phyloP scores from a whole-genome alignment of 1,140 invertebrate genomes.

The Pissodes strobi region DNA sequence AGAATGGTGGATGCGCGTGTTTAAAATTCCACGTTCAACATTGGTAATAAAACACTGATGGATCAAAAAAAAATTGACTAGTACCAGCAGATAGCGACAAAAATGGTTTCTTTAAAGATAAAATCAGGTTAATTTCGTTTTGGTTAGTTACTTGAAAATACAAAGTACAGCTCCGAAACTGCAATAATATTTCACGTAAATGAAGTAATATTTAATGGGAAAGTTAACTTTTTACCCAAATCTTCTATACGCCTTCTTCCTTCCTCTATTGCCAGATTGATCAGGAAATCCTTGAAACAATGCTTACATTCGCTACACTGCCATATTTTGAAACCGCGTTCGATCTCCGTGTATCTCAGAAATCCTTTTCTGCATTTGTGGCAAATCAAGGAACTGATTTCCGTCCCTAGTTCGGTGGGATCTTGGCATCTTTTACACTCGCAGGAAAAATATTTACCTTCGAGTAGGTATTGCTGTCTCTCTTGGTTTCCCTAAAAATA shows the following conservation, averaged over 20 bases:
- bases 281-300: slow-evolving; percentile 56
- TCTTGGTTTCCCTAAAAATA: slow-evolving; percentile 69
- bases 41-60: too few species aligned
- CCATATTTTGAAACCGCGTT: slow-evolving; percentile 57
- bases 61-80: too few species aligned
- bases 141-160: too few species aligned
- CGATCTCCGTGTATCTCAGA: slow-evolving; percentile 54
- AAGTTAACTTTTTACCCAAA: slow-evolving; percentile 51
- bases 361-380: slow-evolving; percentile 59
- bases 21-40: too few species aligned
- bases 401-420: slow-evolving; percentile 66
- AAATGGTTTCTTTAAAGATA: too few species aligned
- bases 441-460: slow-evolving; percentile 69
- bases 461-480: slow-evolving; percentile 63
- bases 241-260: slow-evolving; percentile 56
- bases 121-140: too few species aligned
- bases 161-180: too few species aligned
- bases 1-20: too few species aligned
- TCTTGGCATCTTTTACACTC: slow-evolving; percentile 65
- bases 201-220: too few species aligned
- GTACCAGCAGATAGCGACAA: too few species aligned
- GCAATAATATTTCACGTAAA: too few species aligned
- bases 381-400: slow-evolving; percentile 63
- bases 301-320: slow-evolving; percentile 60
- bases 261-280: slow-evolving; percentile 58